Conservation (phyloP, 2,113 vertebrate genomes). For the Hystrix brachyura region DNA sequence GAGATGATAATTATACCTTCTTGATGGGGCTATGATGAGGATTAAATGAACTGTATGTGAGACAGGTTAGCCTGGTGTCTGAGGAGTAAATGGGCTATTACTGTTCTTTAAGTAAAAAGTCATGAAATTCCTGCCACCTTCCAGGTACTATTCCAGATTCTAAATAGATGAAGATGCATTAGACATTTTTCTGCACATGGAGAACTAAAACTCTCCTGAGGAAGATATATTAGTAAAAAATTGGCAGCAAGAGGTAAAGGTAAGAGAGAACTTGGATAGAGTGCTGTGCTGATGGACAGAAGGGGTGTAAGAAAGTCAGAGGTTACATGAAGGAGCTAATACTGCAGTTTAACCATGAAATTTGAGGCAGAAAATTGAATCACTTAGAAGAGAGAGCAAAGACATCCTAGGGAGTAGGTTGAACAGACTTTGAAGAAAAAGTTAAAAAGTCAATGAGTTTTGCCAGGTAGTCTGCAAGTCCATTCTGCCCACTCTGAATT, state of each 20-base stretch:
- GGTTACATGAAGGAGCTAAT: neutral
- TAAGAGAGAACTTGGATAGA: neutral
- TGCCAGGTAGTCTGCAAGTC: neutral
- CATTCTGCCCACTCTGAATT: neutral
- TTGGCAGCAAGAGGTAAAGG: neutral
- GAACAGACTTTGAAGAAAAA: neutral
- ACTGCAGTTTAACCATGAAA: neutral
- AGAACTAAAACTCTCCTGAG: conserved; percentile 19
- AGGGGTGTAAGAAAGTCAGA: neutral
- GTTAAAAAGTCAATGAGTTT: neutral
- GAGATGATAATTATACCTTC: neutral
- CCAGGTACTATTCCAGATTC: neutral
- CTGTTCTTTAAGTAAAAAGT: neutral
- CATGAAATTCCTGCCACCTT: neutral
- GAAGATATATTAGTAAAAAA: neutral
- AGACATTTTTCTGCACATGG: neutral
- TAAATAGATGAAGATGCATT: neutral
- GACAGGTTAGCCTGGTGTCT: neutral
- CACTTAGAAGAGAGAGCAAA: neutral
- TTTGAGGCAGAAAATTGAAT: neutral
- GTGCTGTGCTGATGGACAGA: neutral
- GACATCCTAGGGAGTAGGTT: neutral
- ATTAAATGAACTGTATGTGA: neutral
- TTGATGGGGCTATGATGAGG: neutral
- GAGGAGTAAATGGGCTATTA: neutral